These are phyloP conservation scores for Stictocephala bisonia DNA, from an alignment of 2,888 invertebrate species.

Conservation along the genomic window DNA sequence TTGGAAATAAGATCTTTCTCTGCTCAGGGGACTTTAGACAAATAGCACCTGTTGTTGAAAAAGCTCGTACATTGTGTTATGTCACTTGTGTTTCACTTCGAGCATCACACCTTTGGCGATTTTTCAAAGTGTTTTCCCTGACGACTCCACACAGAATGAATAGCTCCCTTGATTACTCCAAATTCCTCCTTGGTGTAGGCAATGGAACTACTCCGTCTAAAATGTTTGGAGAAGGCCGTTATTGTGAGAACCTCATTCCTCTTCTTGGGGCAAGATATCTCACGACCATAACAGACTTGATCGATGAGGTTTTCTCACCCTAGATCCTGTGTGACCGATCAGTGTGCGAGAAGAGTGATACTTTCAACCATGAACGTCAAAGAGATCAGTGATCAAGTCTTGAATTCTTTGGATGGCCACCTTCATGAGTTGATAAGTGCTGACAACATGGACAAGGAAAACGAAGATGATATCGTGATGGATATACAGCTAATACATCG, in stretches of 20 bases:
- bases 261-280: constrained; percentile 21
- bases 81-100: constrained; percentile 39
- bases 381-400: background rate
- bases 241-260: constrained; percentile 13
- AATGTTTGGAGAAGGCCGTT: background rate
- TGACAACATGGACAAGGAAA: constrained; percentile 29
- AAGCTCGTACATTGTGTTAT: constrained; percentile 22
- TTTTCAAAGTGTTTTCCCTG: constrained; percentile 8
- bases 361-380: constrained; percentile 41
- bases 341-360: too few relatives aligned
- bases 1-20: constrained; percentile 42
- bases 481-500: constrained; percentile 30
- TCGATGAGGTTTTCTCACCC: constrained; percentile 8
- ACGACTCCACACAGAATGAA: constrained; percentile 18
- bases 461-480: constrained; percentile 1
- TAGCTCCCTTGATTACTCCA: constrained; percentile 4
- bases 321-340: constrained; percentile 22
- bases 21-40: constrained; percentile 47
- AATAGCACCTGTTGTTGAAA: constrained; percentile 47
- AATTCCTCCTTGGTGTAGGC: constrained; percentile 31
- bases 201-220: background rate
- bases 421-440: constrained; percentile 36
- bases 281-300: background rate
- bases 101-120: constrained; percentile 29
- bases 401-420: constrained; percentile 1